These are phyloP conservation scores for Amblyjoppa fuscipennis DNA, from an alignment of 2,888 invertebrate species.

Conservation along the genomic window DNA sequence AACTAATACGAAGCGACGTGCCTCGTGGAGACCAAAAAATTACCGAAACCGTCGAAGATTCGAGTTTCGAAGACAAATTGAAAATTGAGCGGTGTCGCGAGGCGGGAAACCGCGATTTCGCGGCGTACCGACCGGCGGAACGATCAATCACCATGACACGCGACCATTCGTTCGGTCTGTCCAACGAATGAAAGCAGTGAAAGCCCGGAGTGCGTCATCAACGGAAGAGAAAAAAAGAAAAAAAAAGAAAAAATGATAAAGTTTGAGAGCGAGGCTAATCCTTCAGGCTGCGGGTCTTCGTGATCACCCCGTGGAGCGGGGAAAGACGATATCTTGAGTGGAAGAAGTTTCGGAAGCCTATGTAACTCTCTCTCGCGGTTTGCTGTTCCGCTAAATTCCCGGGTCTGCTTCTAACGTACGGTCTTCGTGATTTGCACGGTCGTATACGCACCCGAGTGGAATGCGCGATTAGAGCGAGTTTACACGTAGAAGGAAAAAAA, in stretches of 20 bases:
- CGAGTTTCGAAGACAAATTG: conserved; percentile 33
- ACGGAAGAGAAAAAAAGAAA: neutral
- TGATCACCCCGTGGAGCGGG: conserved; percentile 8
- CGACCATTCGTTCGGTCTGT: neutral
- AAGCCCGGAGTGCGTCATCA: conserved; percentile 14
- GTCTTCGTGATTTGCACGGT: conserved; percentile 38
- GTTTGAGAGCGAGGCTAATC: conserved; percentile 35
- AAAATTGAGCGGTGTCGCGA: conserved; percentile 10
- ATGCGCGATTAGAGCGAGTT: conserved; percentile 42
- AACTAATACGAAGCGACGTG: neutral
- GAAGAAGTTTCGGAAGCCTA: conserved; percentile 31
- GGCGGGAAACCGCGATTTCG: conserved; percentile 37
- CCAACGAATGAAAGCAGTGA: neutral
- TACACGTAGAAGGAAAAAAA: conserved; percentile 17
- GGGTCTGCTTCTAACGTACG: neutral
- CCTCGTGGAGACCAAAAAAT: neutral
- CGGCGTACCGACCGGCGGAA: neutral
- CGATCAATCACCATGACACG: conserved; percentile 50
- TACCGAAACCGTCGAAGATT: conserved; percentile 19
- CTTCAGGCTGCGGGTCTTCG: conserved; percentile 26
- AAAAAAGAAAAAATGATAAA: conserved; percentile 41
- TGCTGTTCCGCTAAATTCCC: conserved; percentile 2
- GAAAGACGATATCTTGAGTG: neutral
- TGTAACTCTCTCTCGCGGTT: neutral
- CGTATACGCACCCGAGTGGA: conserved; percentile 37